Evolutionary conservation across 2,797 vertebrate genomes (phyloP).

Genomic region (Knipowitschia caucasica): DNA sequence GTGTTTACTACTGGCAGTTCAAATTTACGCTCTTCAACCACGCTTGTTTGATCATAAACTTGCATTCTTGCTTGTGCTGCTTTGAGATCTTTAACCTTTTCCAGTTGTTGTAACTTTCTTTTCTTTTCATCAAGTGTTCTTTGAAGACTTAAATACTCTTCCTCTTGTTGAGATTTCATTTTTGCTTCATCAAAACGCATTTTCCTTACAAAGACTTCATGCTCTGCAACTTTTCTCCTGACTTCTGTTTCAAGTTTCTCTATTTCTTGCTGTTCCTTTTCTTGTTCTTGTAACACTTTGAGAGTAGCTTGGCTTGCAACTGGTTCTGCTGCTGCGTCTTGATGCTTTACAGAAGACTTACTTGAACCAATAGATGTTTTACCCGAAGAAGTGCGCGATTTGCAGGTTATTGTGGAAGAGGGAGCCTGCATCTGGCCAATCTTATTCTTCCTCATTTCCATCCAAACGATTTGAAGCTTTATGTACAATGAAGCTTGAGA

Average conservation of each 20-base stretch:
- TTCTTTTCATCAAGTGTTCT: conserved; percentile 15
- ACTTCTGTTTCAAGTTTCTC: conserved; percentile 17
- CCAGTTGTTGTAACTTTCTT: conserved; percentile 20
- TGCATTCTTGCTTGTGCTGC: conserved; percentile 27
- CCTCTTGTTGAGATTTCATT: conserved; percentile 9
- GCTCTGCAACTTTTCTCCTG: conserved; percentile 18
- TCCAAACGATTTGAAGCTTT: conserved; percentile 15
- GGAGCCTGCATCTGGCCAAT: conserved; percentile 35
- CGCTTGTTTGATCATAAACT: conserved; percentile 21
- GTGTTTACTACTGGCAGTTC: not conserved
- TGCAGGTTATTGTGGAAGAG: conserved; percentile 14
- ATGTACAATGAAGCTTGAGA: conserved; percentile 19
- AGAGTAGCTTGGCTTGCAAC: conserved; percentile 44
- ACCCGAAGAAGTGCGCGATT: not conserved
- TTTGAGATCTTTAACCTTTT: conserved; percentile 17
- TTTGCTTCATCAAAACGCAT: conserved; percentile 1
- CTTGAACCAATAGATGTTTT: too few relatives aligned
- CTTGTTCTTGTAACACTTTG: conserved; percentile 36
- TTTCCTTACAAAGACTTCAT: not conserved
- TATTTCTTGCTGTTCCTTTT: conserved; percentile 30
- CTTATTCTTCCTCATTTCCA: conserved; percentile 11
- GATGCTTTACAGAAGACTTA: conserved; percentile 18
- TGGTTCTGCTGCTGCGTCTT: conserved; percentile 28
- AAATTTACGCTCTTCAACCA: not conserved
- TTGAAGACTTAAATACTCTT: conserved; percentile 16